A percentile compares a stretch with the other conserved stretches of the same genome.
These are phyloP conservation scores for Drosophila bipectinata DNA, from an alignment of 1,140 invertebrate species.

Conservation along the genomic window DNA sequence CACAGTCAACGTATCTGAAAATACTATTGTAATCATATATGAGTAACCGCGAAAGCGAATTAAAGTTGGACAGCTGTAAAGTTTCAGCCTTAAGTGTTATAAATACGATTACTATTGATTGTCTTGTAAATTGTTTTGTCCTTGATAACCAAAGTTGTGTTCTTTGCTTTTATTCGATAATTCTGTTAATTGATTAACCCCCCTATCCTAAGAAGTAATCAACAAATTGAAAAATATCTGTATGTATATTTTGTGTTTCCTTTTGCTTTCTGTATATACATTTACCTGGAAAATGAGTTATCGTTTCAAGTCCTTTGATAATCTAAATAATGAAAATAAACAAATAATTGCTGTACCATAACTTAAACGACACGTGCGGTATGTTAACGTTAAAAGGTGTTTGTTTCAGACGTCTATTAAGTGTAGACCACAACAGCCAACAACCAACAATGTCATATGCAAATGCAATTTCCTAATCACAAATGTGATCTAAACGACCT, in stretches of 20 bases:
- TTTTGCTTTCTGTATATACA: slow-evolving; percentile 58
- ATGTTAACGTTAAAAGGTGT: slow-evolving; percentile 58
- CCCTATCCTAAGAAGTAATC: neutral
- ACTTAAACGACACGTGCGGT: slow-evolving; percentile 60
- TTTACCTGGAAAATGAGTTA: slow-evolving; percentile 40
- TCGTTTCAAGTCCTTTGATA: slow-evolving; percentile 52
- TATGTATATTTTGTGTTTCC: neutral
- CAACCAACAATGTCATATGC: slow-evolving; percentile 56
- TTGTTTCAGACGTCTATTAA: slow-evolving; percentile 60
- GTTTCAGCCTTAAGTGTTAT: slow-evolving; percentile 65
- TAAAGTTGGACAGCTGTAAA: slow-evolving; percentile 44
- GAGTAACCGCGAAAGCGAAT: slow-evolving; percentile 27
- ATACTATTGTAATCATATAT: slow-evolving; percentile 17
- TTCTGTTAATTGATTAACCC: slow-evolving; percentile 3
- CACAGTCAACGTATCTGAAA: slow-evolving; percentile 36
- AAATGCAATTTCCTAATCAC: slow-evolving; percentile 71
- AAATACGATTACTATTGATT: slow-evolving; percentile 61
- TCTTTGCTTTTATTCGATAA: neutral
- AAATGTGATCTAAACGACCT: slow-evolving; percentile 69
- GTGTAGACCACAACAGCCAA: slow-evolving; percentile 40
- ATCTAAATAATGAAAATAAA: slow-evolving; percentile 53
- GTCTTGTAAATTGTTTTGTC: slow-evolving; percentile 81
- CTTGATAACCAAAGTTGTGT: slow-evolving; percentile 27
- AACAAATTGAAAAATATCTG: slow-evolving; percentile 1
- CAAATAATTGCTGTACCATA: slow-evolving; percentile 55